Base-by-base conservation (phyloP, 2,888 invertebrate genomes). In the Oasisia sp. region DNA sequence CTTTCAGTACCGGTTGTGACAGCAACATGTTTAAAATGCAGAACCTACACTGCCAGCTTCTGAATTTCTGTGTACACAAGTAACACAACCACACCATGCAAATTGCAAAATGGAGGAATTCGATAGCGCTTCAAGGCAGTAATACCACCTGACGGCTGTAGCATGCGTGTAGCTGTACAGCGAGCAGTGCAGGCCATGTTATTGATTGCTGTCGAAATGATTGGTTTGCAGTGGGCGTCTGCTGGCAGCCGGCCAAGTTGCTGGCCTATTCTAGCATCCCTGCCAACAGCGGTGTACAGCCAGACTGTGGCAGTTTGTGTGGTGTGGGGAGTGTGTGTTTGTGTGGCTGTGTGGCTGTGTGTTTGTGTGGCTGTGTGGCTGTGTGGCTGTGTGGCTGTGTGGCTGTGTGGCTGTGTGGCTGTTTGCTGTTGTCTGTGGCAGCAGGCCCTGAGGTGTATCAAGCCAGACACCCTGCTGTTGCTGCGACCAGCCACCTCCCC, bases 221-320 rank as follows among this genome's bases (percentile, higher is more conserved):
- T 74, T 74, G 74, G 74, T 74, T 74, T 74, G 74, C 74, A 74
- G 74, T 74, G 74, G 74, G 74, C 74, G 74, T 74, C 27, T 74
- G 27, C 27, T 74, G 74, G 74, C 74, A 74, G 7, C 27, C 27
- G 74, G 74, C 74, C 74, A 74, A 27, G 74, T 74, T 74, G 74
- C n/a, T n/a, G n/a, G 74, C 74, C 74, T 74, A 74, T 74, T 74
- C 74, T 74, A 74, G 74, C 19, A n/a, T 74, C 27, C 5, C 7
- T 74, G 74, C 74, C 74, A 74, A n/a, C n/a, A 74, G 74, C 74
- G 5, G n/a, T 74, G 27, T 19, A 74, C 27, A 27, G 27, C 74
- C 19, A 74, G 74, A 27, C 74, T 27, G 56, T 14, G 19, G 19
- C 56, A 56, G 56, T 56, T 56, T 14, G 14, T 56, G 11, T 11